phyloP scores from a whole-genome alignment of 2,888 invertebrate species.

The Acrobasis suavella region DNA sequence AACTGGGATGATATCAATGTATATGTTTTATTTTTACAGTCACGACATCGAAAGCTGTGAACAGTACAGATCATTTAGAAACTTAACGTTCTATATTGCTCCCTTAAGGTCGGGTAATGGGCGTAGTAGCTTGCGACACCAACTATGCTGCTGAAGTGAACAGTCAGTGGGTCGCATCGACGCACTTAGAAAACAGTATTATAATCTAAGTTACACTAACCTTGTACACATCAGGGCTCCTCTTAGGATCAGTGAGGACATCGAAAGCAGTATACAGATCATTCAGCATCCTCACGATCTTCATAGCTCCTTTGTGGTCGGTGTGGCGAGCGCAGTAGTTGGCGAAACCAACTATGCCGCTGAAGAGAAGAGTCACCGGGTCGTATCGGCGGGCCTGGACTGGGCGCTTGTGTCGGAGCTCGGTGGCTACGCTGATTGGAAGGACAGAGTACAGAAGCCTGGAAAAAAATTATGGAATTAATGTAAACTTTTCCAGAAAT shows the following conservation, averaged over 20 bases:
- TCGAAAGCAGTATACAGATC: conserved; percentile 97
- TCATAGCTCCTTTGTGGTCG: conserved; percentile 96
- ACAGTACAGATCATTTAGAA: too few relatives aligned
- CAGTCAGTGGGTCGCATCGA: too few relatives aligned
- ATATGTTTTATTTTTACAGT: too few relatives aligned
- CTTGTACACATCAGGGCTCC: conserved; percentile 97
- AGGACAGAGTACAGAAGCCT: conserved; percentile 96
- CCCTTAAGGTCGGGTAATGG: too few relatives aligned
- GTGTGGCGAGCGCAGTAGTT: conserved; percentile 95
- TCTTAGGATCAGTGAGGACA: conserved; percentile 94
- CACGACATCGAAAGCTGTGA: too few relatives aligned
- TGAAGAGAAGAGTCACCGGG: conserved; percentile 95
- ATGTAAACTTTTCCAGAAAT: too few relatives aligned
- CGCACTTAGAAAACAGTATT: too few relatives aligned
- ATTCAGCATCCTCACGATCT: conserved; percentile 96
- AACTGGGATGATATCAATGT: too few relatives aligned
- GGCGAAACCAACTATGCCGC: conserved; percentile 94
- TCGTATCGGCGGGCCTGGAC: conserved; percentile 94
- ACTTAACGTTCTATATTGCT: too few relatives aligned
- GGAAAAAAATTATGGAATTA: conserved; percentile 35
- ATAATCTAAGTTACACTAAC: conserved; percentile 65
- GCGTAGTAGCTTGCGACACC: too few relatives aligned
- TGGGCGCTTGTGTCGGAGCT: conserved; percentile 94
- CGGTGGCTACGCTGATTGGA: conserved; percentile 97
- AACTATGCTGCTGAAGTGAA: too few relatives aligned